These are phyloP conservation scores for Eulemur rubriventer DNA, from an alignment of 2,797 vertebrate genomes.

Conservation along the genomic window DNA sequence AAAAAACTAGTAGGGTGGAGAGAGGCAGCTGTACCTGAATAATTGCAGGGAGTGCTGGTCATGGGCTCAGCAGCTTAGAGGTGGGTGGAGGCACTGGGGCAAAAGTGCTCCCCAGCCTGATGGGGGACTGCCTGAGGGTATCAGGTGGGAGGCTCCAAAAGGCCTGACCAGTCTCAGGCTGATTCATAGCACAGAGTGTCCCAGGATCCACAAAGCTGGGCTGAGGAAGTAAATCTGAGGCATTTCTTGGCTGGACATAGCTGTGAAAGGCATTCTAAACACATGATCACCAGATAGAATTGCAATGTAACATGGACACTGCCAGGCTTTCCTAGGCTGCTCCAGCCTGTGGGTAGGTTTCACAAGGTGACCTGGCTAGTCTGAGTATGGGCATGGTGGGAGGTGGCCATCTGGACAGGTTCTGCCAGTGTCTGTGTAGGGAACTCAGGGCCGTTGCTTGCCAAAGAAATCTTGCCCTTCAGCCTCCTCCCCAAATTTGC, in stretches of 20 bases:
- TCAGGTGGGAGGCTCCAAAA: fast-evolving
- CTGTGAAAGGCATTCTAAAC: not conserved
- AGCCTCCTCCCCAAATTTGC: not conserved
- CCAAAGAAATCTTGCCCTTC: not conserved
- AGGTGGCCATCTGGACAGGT: not conserved
- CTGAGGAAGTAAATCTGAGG: not conserved
- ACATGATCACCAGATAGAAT: not conserved
- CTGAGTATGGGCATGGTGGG: not conserved
- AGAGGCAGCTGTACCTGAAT: not conserved
- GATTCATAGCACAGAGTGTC: not conserved
- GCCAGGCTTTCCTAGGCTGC: not conserved
- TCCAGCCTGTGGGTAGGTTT: not conserved
- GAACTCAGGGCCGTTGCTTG: not conserved
- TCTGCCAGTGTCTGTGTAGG: not conserved
- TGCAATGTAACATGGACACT: fast-evolving
- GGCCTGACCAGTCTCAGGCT: not conserved
- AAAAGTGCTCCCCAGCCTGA: not conserved
- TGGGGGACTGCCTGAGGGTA: not conserved
- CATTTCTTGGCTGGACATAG: not conserved
- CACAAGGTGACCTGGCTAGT: not conserved
- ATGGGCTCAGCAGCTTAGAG: not conserved
- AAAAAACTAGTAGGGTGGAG: not conserved
- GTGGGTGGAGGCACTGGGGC: not conserved
- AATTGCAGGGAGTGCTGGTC: not conserved
- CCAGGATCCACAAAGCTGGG: not conserved